phyloP scores from a whole-genome alignment of 2,113 vertebrate genomes.

The Spea multiplicata region DNA sequence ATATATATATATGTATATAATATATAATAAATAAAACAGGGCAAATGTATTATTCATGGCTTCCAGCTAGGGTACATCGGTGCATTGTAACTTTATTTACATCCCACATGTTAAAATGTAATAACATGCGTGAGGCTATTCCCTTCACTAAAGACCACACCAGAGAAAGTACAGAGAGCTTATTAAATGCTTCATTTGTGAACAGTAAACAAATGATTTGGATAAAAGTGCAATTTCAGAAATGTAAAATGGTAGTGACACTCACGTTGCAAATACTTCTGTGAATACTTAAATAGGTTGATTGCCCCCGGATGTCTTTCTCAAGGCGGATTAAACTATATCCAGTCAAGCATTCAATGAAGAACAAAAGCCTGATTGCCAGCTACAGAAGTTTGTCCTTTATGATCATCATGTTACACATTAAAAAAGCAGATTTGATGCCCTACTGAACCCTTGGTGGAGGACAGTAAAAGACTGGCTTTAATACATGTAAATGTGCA shows the following conservation, averaged over 20 bases:
- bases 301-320: constrained; percentile 58
- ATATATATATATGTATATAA: not conserved
- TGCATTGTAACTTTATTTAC: not conserved
- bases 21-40: constrained; percentile 10
- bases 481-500: constrained; percentile 17
- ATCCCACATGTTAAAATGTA: constrained; percentile 3
- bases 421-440: constrained; percentile 31
- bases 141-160: constrained; percentile 8
- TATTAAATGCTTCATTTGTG: constrained; percentile 34
- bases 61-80: not conserved
- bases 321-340: constrained; percentile 37
- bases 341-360: constrained; percentile 38
- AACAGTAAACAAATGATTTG: constrained; percentile 28
- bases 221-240: constrained; percentile 37
- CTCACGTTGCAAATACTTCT: constrained; percentile 30
- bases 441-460: not conserved
- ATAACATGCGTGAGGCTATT: constrained; percentile 25
- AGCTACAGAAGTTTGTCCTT: constrained; percentile 37
- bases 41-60: not conserved
- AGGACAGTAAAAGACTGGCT: constrained; percentile 22
- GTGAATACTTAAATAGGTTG: constrained; percentile 60
- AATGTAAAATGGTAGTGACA: constrained; percentile 39
- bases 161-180: constrained; percentile 19
- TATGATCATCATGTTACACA: constrained; percentile 40
- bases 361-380: constrained; percentile 39